Percentiles rank a stretch among this genome's conserved stretches.
These are phyloP conservation scores for Eucidaris tribuloides DNA, from an alignment of 35 echinoderm and acorn worm species.

Conservation along the genomic window DNA sequence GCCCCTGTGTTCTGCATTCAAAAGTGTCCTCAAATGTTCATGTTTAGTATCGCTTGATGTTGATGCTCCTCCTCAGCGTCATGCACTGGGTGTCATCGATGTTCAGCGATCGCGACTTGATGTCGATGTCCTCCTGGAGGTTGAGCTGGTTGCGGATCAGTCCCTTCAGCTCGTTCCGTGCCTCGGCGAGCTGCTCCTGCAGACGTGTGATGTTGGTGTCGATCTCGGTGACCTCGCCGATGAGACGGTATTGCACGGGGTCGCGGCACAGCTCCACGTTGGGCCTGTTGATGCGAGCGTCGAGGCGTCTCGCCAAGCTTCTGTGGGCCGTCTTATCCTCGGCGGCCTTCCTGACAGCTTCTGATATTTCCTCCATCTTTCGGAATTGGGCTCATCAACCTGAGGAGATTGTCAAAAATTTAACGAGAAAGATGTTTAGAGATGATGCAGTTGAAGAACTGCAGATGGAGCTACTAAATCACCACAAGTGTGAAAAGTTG, in stretches of 20 bases:
- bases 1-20: too few species aligned
- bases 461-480: too few species aligned
- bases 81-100: conserved; percentile 93
- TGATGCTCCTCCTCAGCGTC: conserved; percentile 93
- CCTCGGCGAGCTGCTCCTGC: conserved; percentile 70
- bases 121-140: conserved; percentile 91
- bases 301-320: conserved; percentile 75
- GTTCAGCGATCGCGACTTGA: conserved; percentile 83
- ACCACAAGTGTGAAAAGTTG: too few species aligned
- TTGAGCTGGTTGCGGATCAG: conserved; percentile 92
- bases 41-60: conserved; percentile 88
- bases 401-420: too few species aligned
- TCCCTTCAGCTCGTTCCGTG: conserved; percentile 81
- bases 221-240: conserved; percentile 87
- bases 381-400: conserved; percentile 80
- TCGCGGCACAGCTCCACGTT: conserved; percentile 97
- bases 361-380: conserved; percentile 93
- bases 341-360: conserved; percentile 72
- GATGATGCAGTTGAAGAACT: too few species aligned
- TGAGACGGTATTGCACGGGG: conserved; percentile 98
- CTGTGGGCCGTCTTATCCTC: conserved; percentile 86
- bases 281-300: conserved; percentile 78
- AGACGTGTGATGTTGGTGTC: conserved; percentile 66
- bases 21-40: too few species aligned
- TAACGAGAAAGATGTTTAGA: too few species aligned